A percentile compares a stretch with the other conserved stretches of the same genome.
phyloP scores from a whole-genome alignment of 2,888 invertebrate species.

The Brachypalpus laphriformis region DNA sequence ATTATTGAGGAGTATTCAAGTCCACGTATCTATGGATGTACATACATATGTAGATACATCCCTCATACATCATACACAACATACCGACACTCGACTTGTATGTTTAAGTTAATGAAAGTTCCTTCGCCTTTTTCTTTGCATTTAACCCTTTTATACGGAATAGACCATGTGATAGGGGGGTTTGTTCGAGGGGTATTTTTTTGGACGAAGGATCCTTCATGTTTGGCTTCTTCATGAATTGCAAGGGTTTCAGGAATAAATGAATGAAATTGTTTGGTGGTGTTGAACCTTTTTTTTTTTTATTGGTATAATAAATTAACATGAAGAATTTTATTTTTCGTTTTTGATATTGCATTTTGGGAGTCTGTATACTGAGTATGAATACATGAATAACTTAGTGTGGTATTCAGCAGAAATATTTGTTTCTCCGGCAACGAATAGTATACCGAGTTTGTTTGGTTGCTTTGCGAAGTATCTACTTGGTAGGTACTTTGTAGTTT shows the following conservation, averaged over 20 bases:
- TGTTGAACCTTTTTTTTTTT: constrained; percentile 30
- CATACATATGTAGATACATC: not conserved
- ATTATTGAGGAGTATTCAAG: constrained; percentile 38
- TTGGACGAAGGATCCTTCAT: constrained; percentile 40
- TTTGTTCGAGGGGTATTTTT: not conserved
- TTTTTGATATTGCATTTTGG: constrained; percentile 58
- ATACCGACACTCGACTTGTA: constrained; percentile 12
- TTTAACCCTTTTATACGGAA: constrained; percentile 48
- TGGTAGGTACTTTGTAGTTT: not conserved
- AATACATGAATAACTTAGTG: constrained; percentile 69
- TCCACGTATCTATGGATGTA: not conserved
- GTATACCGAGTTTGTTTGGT: not conserved
- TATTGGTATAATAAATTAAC: constrained; percentile 65
- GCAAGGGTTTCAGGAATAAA: constrained; percentile 58
- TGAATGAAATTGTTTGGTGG: constrained; percentile 66
- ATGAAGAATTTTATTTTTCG: constrained; percentile 52
- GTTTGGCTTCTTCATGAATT: constrained; percentile 32
- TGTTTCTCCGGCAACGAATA: constrained; percentile 14
- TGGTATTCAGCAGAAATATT: constrained; percentile 31
- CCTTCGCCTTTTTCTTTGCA: constrained; percentile 7
- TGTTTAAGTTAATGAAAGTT: constrained; percentile 58
- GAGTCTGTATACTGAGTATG: constrained; percentile 56
- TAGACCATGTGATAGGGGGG: not conserved
- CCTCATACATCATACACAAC: not conserved
- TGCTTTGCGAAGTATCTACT: not conserved